These are phyloP conservation scores for Trinectes maculatus DNA, from an alignment of 2,113 vertebrate species.

Conservation along the genomic window DNA sequence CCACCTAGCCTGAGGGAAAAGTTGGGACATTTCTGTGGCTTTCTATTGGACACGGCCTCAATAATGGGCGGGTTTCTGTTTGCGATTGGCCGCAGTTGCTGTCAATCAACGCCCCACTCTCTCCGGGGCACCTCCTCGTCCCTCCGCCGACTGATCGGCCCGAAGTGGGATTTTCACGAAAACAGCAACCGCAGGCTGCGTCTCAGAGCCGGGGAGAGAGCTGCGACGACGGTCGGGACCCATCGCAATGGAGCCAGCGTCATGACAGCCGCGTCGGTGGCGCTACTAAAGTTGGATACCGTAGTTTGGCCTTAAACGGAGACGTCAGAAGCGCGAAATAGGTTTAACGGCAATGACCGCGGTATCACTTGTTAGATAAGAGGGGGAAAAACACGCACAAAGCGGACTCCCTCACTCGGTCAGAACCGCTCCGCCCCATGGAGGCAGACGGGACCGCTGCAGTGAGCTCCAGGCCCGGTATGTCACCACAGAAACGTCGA, in stretches of 20 bases:
- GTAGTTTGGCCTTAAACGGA: conserved; percentile 11
- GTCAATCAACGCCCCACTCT: conserved; percentile 32
- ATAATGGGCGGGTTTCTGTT: neutral
- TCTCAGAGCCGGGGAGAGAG: neutral
- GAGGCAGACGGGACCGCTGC: conserved; percentile 72
- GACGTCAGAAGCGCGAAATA: conserved; percentile 4
- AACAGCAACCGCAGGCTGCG: conserved; percentile 67
- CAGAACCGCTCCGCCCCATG: conserved; percentile 57
- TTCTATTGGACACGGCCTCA: conserved; percentile 58
- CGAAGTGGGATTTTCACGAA: conserved; percentile 60
- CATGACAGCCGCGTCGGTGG: conserved; percentile 56
- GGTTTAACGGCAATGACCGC: conserved; percentile 44
- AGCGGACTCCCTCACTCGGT: conserved; percentile 59
- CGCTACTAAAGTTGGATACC: conserved; percentile 45
- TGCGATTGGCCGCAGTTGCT: conserved; percentile 35
- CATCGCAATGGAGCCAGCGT: conserved; percentile 16
- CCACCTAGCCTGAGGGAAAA: conserved; percentile 56
- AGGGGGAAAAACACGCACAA: conserved; percentile 33
- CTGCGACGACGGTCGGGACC: conserved; percentile 27
- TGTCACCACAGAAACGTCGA: conserved; percentile 64
- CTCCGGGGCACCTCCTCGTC: conserved; percentile 25
- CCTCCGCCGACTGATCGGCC: conserved; percentile 40
- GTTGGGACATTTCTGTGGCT: neutral
- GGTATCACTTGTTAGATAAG: conserved; percentile 54
- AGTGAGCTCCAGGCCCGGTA: conserved; percentile 59